Conservation (phyloP, 2,113 vertebrate genomes). For the Pollimyrus isidori region DNA sequence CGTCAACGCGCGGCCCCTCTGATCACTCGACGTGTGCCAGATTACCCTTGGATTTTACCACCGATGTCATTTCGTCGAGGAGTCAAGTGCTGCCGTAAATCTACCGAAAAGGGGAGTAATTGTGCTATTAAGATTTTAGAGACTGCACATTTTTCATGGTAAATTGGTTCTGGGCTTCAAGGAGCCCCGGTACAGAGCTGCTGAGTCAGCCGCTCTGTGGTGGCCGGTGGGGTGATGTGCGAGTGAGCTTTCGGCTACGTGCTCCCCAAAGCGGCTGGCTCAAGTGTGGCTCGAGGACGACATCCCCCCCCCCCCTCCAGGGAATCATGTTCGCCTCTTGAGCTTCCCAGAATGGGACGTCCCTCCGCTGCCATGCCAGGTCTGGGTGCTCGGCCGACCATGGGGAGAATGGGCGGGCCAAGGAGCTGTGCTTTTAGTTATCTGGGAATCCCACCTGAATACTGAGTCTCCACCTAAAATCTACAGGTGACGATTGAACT, state of each 20-base stretch:
- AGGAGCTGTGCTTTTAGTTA: neutral
- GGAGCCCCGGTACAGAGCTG: slow-evolving; percentile 31
- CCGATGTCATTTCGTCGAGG: slow-evolving; percentile 39
- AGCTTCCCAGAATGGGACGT: neutral
- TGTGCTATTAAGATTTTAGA: slow-evolving; percentile 52
- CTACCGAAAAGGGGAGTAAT: slow-evolving; percentile 49
- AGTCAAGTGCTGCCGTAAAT: slow-evolving; percentile 44
- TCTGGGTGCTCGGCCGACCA: neutral
- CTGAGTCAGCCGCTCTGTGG: slow-evolving; percentile 50
- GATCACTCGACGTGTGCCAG: slow-evolving; percentile 21
- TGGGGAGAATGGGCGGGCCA: neutral
- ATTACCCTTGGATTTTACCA: slow-evolving; percentile 41
- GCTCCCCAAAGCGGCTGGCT: neutral
- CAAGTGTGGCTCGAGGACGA: neutral
- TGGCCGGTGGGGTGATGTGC: slow-evolving; percentile 24
- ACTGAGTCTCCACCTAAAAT: neutral
- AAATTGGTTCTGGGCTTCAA: slow-evolving; percentile 38
- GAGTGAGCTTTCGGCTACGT: slow-evolving; percentile 56
- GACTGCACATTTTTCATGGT: slow-evolving; percentile 41
- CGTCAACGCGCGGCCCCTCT: slow-evolving; percentile 21
- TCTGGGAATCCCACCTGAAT: neutral
- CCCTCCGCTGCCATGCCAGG: neutral
- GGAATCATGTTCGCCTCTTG: neutral
- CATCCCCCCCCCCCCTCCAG: neutral
- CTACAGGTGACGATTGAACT: neutral